Evolutionary conservation across 2,113 vertebrate species (phyloP), one percentile per base, ranked within the genome.

Genomic region (Pluvianellus socialis): DNA sequence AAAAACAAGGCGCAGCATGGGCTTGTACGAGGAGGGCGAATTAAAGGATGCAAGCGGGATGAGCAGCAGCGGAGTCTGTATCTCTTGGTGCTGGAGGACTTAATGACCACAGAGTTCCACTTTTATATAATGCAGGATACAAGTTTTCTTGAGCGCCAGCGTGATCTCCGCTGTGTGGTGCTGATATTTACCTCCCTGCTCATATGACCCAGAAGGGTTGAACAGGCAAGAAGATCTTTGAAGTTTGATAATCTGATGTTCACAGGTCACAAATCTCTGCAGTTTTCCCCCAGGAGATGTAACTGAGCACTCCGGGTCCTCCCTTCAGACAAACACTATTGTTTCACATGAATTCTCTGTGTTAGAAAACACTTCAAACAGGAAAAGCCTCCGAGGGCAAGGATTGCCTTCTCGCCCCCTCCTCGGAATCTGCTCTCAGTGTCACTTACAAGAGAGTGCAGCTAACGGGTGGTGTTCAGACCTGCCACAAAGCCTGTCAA

Each of bases 101-200:
- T 87, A 40, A 65, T 59, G 49, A 50, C n/a, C 26, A 9, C 32
- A 26, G 24, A 61, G 23, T 79, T 90, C 62, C 32, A 38, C 10
- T 86, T 85, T 6, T 14, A 12, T 19, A 4, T 75, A 72, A 23
- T 8, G 13, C 35, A n/a, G 35, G 49, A 27, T 67, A 28, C 35
- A 71, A 79, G 49, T 50, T 50, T 24, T 50, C 49, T 50, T 28
- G 19, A 71, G 72, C 13, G 6, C 47, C 75, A 61, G 15, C 2
- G 0, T 71, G 42, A n/a, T 77, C 45, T 77, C 84, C 0, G 0
- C 35, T 12, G 0, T 61, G 47, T 74, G 12, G 30, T 66, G 26
- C 4, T 42, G 55, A 63, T 70, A 81, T 62, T 40, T 14, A 55
- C 52, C 12, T 70, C n/a, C 44, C 26, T 75, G 62, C 10, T 83